Percentiles rank a stretch among this genome's conserved stretches.
These are phyloP conservation scores for Odontamblyopus lacepedii DNA, from an alignment of 2,797 vertebrate species.

Conservation along the genomic window DNA sequence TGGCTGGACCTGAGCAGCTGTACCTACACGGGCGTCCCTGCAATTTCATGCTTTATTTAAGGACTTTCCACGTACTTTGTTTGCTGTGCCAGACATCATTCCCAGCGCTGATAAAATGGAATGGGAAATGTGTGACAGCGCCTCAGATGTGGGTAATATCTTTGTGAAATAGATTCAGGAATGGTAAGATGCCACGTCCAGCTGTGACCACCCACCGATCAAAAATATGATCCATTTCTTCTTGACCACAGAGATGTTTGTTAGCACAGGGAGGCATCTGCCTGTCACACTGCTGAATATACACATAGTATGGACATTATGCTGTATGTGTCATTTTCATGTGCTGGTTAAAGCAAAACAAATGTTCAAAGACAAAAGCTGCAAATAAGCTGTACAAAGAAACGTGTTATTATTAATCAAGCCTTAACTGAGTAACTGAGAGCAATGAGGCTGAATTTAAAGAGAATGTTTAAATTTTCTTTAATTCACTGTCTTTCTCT, in stretches of 20 bases:
- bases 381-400: slow-evolving; percentile 4
- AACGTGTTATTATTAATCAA: slow-evolving; percentile 13
- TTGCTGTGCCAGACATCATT: slow-evolving; percentile 77
- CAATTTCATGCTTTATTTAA: slow-evolving; percentile 82
- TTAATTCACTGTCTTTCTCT: slow-evolving; percentile 1
- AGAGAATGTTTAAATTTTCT: slow-evolving; percentile 39
- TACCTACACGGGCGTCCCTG: slow-evolving; percentile 64
- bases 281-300: slow-evolving; percentile 19
- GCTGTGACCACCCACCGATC: slow-evolving; percentile 69
- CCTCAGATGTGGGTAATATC: slow-evolving; percentile 74
- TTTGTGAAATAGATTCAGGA: slow-evolving; percentile 72
- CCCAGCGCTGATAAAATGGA: slow-evolving; percentile 72
- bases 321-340: slow-evolving; percentile 1
- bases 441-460: slow-evolving; percentile 12
- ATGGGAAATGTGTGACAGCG: slow-evolving; percentile 73
- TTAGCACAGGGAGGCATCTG: slow-evolving; percentile 32
- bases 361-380: slow-evolving; percentile 19
- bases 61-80: slow-evolving; percentile 74
- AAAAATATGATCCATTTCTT: slow-evolving; percentile 54
- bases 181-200: slow-evolving; percentile 67
- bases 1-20: slow-evolving; percentile 68
- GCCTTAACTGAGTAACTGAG: slow-evolving; percentile 14
- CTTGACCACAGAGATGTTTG: slow-evolving; percentile 53
- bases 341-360: background rate
- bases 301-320: slow-evolving; percentile 1